Base-by-base conservation (phyloP, 2,113 vertebrate genomes). In the Nyctibius bracteatus region DNA sequence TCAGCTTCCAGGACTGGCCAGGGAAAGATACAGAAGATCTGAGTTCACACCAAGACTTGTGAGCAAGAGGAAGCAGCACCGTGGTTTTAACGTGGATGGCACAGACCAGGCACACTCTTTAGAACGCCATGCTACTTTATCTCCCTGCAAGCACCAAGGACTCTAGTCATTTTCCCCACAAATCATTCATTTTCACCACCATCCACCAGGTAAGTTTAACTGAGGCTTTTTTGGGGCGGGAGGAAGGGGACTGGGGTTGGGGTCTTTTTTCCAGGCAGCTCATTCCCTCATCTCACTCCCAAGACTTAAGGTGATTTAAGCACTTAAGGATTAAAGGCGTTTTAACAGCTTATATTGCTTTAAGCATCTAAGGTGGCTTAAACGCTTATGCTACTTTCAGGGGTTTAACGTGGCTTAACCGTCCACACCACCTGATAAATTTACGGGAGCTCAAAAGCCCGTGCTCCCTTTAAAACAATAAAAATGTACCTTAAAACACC, bases 291-390 rank as follows among this genome's bases (percentile, higher is more conserved):
- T 37, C 28, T 74, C 28, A 35, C 61, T 88, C 70, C 23, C 57
- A 70, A 86, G 58, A 74, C 30, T 74, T 81, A 81, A 93, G 22
- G 51, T 65, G 78, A 81, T 83, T 85, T 68, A 72, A 95, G 43
- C 72, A 87, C 27, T 66, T 43, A 47, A 58, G 65, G 81, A 96
- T 81, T 95, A 93, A 94, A 80, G 55, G 65, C 6, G 1, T 73
- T 94, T 92, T 80, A 94, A 90, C 57, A 79, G 55, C 11, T 93
- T 94, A 75, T 20, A 80, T 18, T 81, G 49, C 74, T 86, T 82
- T 91, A 95, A 88, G 65, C 51, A 81, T n/a, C 61, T 81, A 58
- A 90, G 62, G 68, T 43, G 62, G 63, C 28, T 92, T 90, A 94
- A 92, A 85, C 1, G 2, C 62, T 96, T 83, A 81, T 25, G 58